Base-by-base conservation (phyloP, 2,888 invertebrate species). In the Perizoma affinitatum region DNA sequence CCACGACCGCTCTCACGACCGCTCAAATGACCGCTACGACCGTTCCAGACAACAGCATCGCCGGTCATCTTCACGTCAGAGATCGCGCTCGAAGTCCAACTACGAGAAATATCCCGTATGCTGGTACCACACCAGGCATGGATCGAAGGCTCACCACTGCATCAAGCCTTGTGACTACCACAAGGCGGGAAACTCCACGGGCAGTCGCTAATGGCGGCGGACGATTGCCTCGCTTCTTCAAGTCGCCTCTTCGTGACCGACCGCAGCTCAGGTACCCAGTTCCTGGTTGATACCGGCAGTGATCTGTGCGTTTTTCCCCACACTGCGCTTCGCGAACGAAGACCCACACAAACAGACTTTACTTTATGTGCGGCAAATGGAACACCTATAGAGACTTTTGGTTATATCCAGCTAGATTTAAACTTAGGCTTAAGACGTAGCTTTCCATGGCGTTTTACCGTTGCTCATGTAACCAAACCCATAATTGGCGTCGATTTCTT, bases 141-240 rank as follows among this genome's bases (percentile, higher is more conserved):
- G 47, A 36, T n/a, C 4, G 5, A 47, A 47, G 10, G 47, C 47
- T 5, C 9, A 36, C 10, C 9, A 36, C n/a, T 47, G 47, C 36
- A 35, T 47, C 6, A 36, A 35, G 10, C 47, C 47, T 4, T 47
- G 47, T n/a, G 47, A 47, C 11, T 58, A 36, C 43, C 5, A 7
- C 2, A 33, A 8, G 22, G 42, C 59, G 60, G 60, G 47, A 60
- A 55, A 60, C 47, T 35, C n/a, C 35, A 11, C 8, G 53, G 56
- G 56, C 56, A 49, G 47, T 61, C 54, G n/a, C 40, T 54, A 38
- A 59, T 58, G 48, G 58, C 58, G 58, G 8, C 58, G 42, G 47
- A 53, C 51, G 47, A 47, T 36, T 47, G 47, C 47, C 47, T 6
- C 1, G 5, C n/a, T 10, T 34, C 45, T 5, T 22, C 22, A 22